A percentile compares a stretch with the other conserved stretches of the same genome.
Conservation (phyloP, 37 sponge, comb jelly and placozoan species). For the Cliona cf. orientalis region DNA sequence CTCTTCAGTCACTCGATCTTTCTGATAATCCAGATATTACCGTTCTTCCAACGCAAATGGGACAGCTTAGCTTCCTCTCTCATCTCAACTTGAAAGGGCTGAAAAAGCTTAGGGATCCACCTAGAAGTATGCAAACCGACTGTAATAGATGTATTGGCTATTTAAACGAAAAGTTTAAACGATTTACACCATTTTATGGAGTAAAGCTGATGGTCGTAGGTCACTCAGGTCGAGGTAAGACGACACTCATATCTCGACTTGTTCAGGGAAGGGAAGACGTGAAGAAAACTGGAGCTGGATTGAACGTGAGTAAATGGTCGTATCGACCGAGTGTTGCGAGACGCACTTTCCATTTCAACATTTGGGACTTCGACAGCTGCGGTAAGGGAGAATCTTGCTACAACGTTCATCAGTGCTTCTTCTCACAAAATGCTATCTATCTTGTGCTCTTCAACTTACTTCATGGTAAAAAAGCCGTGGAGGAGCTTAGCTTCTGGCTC, state of each 20-base stretch:
- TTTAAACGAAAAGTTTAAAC: slow-evolving; percentile 54
- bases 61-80: slow-evolving; percentile 41
- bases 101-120: slow-evolving; percentile 69
- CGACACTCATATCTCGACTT: slow-evolving; percentile 70
- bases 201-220: slow-evolving; percentile 91
- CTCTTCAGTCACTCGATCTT: slow-evolving; percentile 49
- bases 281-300: slow-evolving; percentile 81
- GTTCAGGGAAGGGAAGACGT: slow-evolving; percentile 47
- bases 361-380: slow-evolving; percentile 81
- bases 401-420: slow-evolving; percentile 77
- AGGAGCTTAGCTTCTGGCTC: slow-evolving; percentile 63
- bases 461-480: slow-evolving; percentile 50
- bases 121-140: slow-evolving; percentile 13
- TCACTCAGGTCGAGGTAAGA: slow-evolving; percentile 69
- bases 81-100: slow-evolving; percentile 33
- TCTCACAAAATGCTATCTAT: slow-evolving; percentile 64
- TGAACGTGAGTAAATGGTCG: slow-evolving; percentile 76
- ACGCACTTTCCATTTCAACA: slow-evolving; percentile 43
- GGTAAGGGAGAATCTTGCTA: slow-evolving; percentile 76
- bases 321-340: slow-evolving; percentile 35
- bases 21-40: slow-evolving; percentile 58
- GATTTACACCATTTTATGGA: slow-evolving; percentile 57
- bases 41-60: slow-evolving; percentile 58
- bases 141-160: slow-evolving; percentile 43
- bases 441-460: slow-evolving; percentile 57